Evolutionary conservation across 1,140 invertebrate species (phyloP), one percentile per base, ranked within the genome.

Genomic region (Ceratoteleas bidentatus): DNA sequence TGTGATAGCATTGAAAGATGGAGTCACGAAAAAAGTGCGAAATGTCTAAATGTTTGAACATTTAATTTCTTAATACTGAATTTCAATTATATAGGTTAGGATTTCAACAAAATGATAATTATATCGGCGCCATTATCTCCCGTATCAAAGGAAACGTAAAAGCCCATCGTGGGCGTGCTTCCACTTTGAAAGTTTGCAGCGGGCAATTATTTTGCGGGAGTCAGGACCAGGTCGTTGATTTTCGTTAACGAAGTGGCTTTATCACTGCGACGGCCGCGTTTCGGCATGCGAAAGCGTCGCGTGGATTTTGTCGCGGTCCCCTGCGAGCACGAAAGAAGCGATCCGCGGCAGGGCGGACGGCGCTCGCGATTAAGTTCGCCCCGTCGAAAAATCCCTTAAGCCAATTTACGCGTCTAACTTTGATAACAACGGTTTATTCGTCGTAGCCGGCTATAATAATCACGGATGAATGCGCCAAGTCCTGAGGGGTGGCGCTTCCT

Each of bases 381-480:
- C 73, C 66, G 65, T 76, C 58, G 57, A 76, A 87, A 88, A 88
- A 78, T 88, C 86, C 85, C 76, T 88, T 88, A 88, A 88, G 86
- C 87, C 87, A 88, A 88, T 88, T 88, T 88, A 87, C 87, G 85
- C 78, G 82, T 79, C 83, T 78, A 85, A 85, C 84, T 85, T 84
- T 84, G 77, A 78, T 81, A 81, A 75, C 82, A 79, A 76, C 76
- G 68, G 76, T 80, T 80, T 84, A 80, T 84, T 75, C 82, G 32
- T 68, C 73, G 62, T 74, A 64, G 77, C 69, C 69, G 56, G 50
- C 74, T 79, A 81, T 80, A 60, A 73, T 79, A 79, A 73, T 73
- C 43, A 62, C 32, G 56, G 36, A 15, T 72, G 61, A 66, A 72
- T 72, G 47, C 47, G 14, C 52, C 24, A 69, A 34, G 6, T 15